A percentile compares a stretch with the other conserved stretches of the same genome.
phyloP scores from a whole-genome alignment of 1,140 invertebrate species.

The Lutraria rhynchaena region DNA sequence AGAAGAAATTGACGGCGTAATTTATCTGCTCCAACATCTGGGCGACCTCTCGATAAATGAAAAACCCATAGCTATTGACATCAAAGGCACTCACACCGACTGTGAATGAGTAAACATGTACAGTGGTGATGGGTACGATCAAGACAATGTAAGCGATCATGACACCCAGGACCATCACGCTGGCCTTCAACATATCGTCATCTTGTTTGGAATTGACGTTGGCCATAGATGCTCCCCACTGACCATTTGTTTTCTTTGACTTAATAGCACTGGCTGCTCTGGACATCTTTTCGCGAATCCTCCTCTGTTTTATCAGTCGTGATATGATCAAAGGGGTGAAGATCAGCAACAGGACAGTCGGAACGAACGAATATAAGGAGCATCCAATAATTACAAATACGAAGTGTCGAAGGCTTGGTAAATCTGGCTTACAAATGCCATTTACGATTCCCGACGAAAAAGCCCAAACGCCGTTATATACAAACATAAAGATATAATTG shows the following conservation, averaged over 20 bases:
- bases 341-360: constrained; percentile 20
- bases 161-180: constrained; percentile 62
- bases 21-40: constrained; percentile 67
- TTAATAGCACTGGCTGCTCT: background rate
- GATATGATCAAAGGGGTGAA: constrained; percentile 46
- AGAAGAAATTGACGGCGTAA: constrained; percentile 68
- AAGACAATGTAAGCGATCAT: constrained; percentile 62
- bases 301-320: constrained; percentile 3
- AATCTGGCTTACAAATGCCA: constrained; percentile 62
- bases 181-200: constrained; percentile 6
- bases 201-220: background rate
- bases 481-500: constrained; percentile 41
- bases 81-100: constrained; percentile 55
- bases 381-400: constrained; percentile 34
- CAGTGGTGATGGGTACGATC: constrained; percentile 59
- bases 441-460: constrained; percentile 60
- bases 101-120: constrained; percentile 55
- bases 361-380: constrained; percentile 41
- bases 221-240: too few species aligned
- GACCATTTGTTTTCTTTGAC: background rate
- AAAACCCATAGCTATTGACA: constrained; percentile 24
- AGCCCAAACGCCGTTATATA: constrained; percentile 59
- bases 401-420: constrained; percentile 22
- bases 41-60: constrained; percentile 56
- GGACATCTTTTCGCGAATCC: background rate